These are phyloP conservation scores for Chrysogorgia sp. DNA, from an alignment of 92 coral and sea anemone species.

Conservation along the genomic window DNA sequence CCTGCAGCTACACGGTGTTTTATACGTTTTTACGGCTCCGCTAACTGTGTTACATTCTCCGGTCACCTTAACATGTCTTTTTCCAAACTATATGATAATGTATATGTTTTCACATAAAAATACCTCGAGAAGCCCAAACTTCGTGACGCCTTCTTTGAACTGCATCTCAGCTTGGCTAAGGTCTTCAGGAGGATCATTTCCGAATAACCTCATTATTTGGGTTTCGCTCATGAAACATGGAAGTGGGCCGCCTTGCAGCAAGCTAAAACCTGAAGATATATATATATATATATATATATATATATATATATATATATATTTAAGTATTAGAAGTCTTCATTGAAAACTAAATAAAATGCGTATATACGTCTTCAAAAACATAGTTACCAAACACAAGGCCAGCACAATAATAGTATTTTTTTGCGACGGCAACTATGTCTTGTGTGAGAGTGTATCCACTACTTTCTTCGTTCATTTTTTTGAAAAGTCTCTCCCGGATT, in stretches of 20 bases:
- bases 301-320: not conserved
- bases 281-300: not conserved
- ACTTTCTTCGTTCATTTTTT: slow-evolving; percentile 3
- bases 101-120: too few species aligned
- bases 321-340: too few species aligned
- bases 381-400: slow-evolving; percentile 47
- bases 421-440: not conserved
- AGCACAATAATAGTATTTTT: slow-evolving; percentile 34
- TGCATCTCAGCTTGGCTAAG: slow-evolving; percentile 23
- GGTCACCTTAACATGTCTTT: too few species aligned
- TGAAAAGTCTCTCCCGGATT: slow-evolving; percentile 30
- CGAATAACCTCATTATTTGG: slow-evolving; percentile 4
- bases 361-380: too few species aligned
- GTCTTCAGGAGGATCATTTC: not conserved
- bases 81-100: too few species aligned
- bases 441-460: slow-evolving; percentile 1
- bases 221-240: slow-evolving; percentile 31
- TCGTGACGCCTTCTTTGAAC: slow-evolving; percentile 38
- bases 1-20: too few species aligned
- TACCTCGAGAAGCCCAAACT: slow-evolving; percentile 61
- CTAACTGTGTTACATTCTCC: too few species aligned
- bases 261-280: not conserved
- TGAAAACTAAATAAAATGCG: slow-evolving; percentile 19
- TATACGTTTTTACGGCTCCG: not conserved
- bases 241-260: slow-evolving; percentile 46